phyloP scores from a whole-genome alignment of 2,797 vertebrate genomes.

The Esox masquinongy region DNA sequence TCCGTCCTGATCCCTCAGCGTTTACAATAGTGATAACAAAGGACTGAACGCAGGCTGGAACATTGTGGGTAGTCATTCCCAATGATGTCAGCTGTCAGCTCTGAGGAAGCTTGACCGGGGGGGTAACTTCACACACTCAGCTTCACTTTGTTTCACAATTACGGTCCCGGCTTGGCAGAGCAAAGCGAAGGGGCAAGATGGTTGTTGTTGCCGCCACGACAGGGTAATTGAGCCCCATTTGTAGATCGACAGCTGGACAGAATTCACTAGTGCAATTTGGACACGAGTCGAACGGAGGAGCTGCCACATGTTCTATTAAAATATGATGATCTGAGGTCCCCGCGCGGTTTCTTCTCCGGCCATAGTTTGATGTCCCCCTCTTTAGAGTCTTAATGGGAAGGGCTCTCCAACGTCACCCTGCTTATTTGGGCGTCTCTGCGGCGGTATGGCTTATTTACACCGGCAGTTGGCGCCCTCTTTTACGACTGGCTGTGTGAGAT shows the following conservation, averaged over 20 bases:
- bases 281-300: slow-evolving; percentile 59
- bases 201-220: slow-evolving; percentile 29
- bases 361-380: slow-evolving; percentile 69
- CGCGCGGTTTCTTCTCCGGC: slow-evolving; percentile 34
- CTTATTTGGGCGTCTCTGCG: slow-evolving; percentile 26
- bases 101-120: slow-evolving; percentile 36
- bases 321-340: slow-evolving; percentile 70
- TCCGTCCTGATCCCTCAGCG: slow-evolving; percentile 6
- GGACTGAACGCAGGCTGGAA: neutral
- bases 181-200: neutral
- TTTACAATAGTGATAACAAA: slow-evolving; percentile 26
- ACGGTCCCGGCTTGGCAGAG: slow-evolving; percentile 14
- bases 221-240: slow-evolving; percentile 67
- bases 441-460: slow-evolving; percentile 44
- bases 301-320: slow-evolving; percentile 77
- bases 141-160: slow-evolving; percentile 58
- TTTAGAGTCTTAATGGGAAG: slow-evolving; percentile 76
- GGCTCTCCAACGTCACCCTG: slow-evolving; percentile 50
- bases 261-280: slow-evolving; percentile 75
- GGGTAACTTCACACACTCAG: slow-evolving; percentile 21
- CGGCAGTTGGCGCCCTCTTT: slow-evolving; percentile 63
- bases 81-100: slow-evolving; percentile 48
- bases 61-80: slow-evolving; percentile 12
- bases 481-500: slow-evolving; percentile 55
- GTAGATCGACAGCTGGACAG: slow-evolving; percentile 73